Percentiles rank a stretch among this genome's conserved stretches.
Conservation (phyloP, 2,888 invertebrate genomes). For the Tetragonisca angustula region DNA sequence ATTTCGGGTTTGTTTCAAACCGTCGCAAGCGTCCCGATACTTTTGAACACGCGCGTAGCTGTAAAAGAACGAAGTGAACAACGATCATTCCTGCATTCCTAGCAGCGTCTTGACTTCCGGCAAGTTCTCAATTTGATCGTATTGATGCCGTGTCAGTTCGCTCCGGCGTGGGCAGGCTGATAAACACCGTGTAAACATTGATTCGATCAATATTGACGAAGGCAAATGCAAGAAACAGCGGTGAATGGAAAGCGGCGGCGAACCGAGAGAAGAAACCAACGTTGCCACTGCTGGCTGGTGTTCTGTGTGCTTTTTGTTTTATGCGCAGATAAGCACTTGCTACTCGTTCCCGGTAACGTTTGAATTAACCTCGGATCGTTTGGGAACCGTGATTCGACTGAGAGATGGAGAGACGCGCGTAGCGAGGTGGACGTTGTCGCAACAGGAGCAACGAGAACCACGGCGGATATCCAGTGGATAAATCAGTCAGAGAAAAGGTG, state of each 20-base stretch:
- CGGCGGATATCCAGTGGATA: slow-evolving; percentile 9
- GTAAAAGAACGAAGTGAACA: neutral
- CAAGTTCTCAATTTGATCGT: neutral
- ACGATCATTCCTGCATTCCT: neutral
- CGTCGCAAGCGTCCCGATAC: too few relatives aligned
- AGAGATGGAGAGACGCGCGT: neutral
- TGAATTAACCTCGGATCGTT: neutral
- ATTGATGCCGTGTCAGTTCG: slow-evolving; percentile 3
- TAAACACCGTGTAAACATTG: slow-evolving; percentile 21
- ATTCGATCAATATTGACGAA: slow-evolving; percentile 19
- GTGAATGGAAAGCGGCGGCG: slow-evolving; percentile 6
- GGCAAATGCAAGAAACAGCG: slow-evolving; percentile 15
- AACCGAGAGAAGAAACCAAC: neutral
- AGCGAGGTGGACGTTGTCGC: neutral
- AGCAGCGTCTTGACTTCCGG: neutral
- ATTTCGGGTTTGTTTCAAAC: too few relatives aligned
- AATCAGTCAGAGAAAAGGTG: slow-evolving; percentile 22
- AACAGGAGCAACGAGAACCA: slow-evolving; percentile 5
- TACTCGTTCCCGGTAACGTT: neutral
- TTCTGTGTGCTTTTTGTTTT: slow-evolving; percentile 12
- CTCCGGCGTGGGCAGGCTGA: neutral
- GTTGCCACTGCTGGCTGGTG: neutral
- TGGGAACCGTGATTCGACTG: neutral
- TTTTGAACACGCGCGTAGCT: too few relatives aligned
- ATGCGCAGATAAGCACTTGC: neutral